Conservation (phyloP, 37 sponge, comb jelly and placozoan species). For the Mnemiopsis leidyi region DNA sequence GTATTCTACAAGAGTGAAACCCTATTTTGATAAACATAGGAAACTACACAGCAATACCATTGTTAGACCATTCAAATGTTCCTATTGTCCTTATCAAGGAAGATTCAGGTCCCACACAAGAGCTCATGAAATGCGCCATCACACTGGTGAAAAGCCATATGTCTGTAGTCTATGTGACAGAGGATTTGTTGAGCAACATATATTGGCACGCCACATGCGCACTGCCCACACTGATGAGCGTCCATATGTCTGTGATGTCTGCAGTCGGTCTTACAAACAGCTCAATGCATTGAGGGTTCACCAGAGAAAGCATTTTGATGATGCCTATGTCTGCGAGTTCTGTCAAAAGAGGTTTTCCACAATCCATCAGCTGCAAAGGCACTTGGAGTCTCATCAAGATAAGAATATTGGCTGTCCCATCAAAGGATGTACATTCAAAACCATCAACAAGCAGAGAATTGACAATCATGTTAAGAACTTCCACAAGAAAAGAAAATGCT, state of each 20-base stretch:
- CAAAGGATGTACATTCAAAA: conserved; percentile 42
- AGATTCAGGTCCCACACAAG: conserved; percentile 65
- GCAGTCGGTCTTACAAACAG: conserved; percentile 46
- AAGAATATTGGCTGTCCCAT: conserved; percentile 54
- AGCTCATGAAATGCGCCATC: conserved; percentile 63
- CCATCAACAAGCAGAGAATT: conserved; percentile 44
- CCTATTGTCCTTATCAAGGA: conserved; percentile 48
- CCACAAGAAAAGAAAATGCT: conserved; percentile 16
- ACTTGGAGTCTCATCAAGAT: conserved; percentile 51
- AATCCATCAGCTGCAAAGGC: conserved; percentile 49
- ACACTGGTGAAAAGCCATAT: conserved; percentile 57
- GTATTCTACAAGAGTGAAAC: conserved; percentile 41
- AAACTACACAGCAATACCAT: conserved; percentile 45
- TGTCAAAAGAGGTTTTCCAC: conserved; percentile 63
- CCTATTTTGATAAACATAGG: conserved; percentile 50
- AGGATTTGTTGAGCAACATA: conserved; percentile 64
- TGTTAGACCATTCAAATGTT: conserved; percentile 56
- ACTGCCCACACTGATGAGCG: conserved; percentile 63
- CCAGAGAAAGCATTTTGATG: conserved; percentile 64
- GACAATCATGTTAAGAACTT: conserved; percentile 52
- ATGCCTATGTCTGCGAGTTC: conserved; percentile 65
- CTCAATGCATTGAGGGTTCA: conserved; percentile 57
- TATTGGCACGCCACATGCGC: conserved; percentile 50
- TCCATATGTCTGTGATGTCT: conserved; percentile 62
- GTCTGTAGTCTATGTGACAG: conserved; percentile 62